Evolutionary conservation across 2,797 vertebrate genomes (phyloP).

Genomic region (Fundulus diaphanus): DNA sequence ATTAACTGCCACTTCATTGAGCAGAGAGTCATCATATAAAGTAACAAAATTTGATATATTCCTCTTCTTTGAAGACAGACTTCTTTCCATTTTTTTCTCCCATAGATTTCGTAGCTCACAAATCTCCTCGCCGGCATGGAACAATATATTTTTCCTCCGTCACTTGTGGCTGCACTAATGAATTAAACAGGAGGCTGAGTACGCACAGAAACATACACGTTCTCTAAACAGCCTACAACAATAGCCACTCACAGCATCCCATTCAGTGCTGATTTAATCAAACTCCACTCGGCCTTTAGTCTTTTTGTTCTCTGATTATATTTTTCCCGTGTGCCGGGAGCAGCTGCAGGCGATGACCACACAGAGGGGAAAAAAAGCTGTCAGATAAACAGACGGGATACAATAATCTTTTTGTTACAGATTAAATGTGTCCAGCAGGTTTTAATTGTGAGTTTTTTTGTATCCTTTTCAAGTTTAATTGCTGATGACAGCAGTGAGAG

Average conservation of each 20-base stretch:
- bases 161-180: constrained; percentile 52
- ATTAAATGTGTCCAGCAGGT: constrained; percentile 50
- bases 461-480: constrained; percentile 59
- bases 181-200: constrained; percentile 65
- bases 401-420: constrained; percentile 67
- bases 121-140: neutral
- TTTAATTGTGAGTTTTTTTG: constrained; percentile 38
- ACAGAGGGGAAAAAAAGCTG: constrained; percentile 23
- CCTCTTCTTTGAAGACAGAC: neutral
- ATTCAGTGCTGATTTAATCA: constrained; percentile 75
- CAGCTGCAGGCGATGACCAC: constrained; percentile 46
- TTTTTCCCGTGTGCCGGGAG: constrained; percentile 53
- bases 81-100: constrained; percentile 1
- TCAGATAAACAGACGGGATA: constrained; percentile 69
- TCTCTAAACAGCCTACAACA: constrained; percentile 63
- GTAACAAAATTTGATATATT: neutral
- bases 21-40: neutral
- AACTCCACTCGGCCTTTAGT: constrained; percentile 65
- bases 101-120: neutral
- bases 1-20: neutral
- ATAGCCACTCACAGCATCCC: constrained; percentile 60
- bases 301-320: constrained; percentile 52
- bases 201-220: constrained; percentile 38
- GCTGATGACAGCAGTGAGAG: constrained; percentile 37
- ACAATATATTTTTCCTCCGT: constrained; percentile 24